Evolutionary conservation across 2,797 vertebrate species (phyloP).

Genomic region (Typhlichthys subterraneus): DNA sequence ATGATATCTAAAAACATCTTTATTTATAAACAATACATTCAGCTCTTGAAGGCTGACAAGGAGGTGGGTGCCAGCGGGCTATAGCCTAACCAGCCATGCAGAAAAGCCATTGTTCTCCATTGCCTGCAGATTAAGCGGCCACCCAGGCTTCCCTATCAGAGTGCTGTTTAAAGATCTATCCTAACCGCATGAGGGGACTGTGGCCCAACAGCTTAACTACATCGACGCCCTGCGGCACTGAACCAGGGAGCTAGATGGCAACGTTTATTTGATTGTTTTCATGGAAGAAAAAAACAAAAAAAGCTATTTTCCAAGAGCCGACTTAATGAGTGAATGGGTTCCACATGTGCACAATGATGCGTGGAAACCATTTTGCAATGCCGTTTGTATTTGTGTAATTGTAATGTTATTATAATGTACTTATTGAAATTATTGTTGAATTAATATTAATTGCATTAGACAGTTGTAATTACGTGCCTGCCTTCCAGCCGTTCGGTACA

Average conservation of each 20-base stretch:
- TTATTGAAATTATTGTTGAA: no score
- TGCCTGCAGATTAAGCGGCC: constrained; percentile 51
- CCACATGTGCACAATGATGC: neutral
- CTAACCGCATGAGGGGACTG: constrained; percentile 20
- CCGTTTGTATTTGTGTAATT: no score
- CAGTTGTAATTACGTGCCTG: no score
- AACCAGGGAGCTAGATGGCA: neutral
- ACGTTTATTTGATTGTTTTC: neutral
- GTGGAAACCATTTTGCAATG: no score
- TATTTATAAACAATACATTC: constrained; percentile 62
- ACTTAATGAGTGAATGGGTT: neutral
- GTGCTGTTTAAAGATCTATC: constrained; percentile 49
- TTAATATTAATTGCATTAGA: no score
- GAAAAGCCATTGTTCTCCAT: constrained; percentile 60
- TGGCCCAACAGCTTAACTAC: constrained; percentile 5
- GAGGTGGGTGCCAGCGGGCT: constrained; percentile 40
- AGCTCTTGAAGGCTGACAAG: constrained; percentile 48
- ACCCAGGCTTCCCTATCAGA: constrained; percentile 20
- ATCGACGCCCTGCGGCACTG: constrained; percentile 14
- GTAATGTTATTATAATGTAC: no score
- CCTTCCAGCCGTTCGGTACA: no score
- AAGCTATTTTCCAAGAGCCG: neutral
- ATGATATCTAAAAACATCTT: constrained; percentile 57
- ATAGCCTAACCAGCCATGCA: constrained; percentile 57
- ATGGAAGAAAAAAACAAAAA: neutral